A percentile compares a stretch with the other conserved stretches of the same genome.
phyloP scores from a whole-genome alignment of 2,113 vertebrate genomes.

The Pionites leucogaster region DNA sequence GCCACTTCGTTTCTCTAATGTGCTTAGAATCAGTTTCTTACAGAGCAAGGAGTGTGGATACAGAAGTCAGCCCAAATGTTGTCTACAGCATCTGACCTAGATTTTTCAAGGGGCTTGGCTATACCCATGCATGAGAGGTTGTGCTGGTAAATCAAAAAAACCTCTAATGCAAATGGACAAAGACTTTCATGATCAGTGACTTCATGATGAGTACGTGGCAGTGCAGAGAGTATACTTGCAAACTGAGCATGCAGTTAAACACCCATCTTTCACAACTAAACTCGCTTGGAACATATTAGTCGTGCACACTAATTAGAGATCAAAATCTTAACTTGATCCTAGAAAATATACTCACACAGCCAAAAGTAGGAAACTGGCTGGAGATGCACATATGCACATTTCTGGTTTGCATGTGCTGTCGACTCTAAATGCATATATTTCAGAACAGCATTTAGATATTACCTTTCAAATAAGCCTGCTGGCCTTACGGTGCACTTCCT shows the following conservation, averaged over 20 bases:
- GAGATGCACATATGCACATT: neutral
- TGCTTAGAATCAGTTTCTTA: neutral
- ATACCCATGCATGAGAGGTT: neutral
- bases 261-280: neutral
- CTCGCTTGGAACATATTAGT: neutral
- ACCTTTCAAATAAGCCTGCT: neutral
- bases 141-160: neutral
- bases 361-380: neutral
- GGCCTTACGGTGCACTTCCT: neutral
- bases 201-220: neutral
- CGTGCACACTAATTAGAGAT: conserved; percentile 3
- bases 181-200: neutral
- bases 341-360: neutral
- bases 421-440: neutral
- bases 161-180: neutral
- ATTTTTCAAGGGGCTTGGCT: neutral
- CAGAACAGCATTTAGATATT: neutral
- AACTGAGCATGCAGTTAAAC: neutral
- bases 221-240: neutral
- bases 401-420: neutral
- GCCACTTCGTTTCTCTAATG: neutral
- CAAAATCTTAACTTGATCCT: neutral
- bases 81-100: neutral
- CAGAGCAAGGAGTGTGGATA: neutral
- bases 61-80: neutral